Percentiles rank a stretch among this genome's conserved stretches.
These are phyloP conservation scores for Drosophila limbata DNA, from an alignment of 2,888 invertebrate species.

Conservation along the genomic window DNA sequence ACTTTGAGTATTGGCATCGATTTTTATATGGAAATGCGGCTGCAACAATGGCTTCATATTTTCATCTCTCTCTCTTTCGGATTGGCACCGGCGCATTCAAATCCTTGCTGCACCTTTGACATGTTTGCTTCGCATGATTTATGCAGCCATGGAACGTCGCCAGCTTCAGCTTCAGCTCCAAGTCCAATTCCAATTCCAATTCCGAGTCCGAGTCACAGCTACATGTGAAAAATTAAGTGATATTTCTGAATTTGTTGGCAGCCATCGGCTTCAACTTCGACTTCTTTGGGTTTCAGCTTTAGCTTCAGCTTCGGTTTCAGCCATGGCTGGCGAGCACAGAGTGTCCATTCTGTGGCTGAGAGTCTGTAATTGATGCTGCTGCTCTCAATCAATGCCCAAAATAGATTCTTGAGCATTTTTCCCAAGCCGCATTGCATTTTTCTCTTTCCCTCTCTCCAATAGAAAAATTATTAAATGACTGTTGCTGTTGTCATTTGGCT, in stretches of 20 bases:
- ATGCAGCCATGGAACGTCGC: constrained; percentile 76
- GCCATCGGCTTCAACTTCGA: constrained; percentile 48
- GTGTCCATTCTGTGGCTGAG: constrained; percentile 17
- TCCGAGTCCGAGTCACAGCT: constrained; percentile 14
- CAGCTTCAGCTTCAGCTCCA: constrained; percentile 11
- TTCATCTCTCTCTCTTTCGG: constrained; percentile 58
- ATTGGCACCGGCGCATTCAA: constrained; percentile 67
- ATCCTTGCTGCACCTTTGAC: constrained; percentile 80
- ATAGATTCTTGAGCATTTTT: constrained; percentile 56
- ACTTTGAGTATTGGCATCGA: constrained; percentile 55
- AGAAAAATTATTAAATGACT: constrained; percentile 74
- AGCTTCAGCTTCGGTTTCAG: background rate
- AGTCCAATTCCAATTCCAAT: too few relatives aligned
- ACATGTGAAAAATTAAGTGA: constrained; percentile 80
- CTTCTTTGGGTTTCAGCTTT: background rate
- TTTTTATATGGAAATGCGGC: constrained; percentile 78
- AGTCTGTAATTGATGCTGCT: constrained; percentile 71
- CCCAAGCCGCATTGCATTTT: constrained; percentile 54
- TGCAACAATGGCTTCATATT: constrained; percentile 80
- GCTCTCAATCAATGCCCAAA: constrained; percentile 77
- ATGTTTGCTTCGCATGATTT: constrained; percentile 75
- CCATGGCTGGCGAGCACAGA: constrained; percentile 1
- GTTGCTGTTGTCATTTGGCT: constrained; percentile 57
- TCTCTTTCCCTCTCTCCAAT: constrained; percentile 38
- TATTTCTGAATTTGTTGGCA: constrained; percentile 80